Conservation (phyloP, 2,797 vertebrate genomes). For the Phalanger gymnotis region DNA sequence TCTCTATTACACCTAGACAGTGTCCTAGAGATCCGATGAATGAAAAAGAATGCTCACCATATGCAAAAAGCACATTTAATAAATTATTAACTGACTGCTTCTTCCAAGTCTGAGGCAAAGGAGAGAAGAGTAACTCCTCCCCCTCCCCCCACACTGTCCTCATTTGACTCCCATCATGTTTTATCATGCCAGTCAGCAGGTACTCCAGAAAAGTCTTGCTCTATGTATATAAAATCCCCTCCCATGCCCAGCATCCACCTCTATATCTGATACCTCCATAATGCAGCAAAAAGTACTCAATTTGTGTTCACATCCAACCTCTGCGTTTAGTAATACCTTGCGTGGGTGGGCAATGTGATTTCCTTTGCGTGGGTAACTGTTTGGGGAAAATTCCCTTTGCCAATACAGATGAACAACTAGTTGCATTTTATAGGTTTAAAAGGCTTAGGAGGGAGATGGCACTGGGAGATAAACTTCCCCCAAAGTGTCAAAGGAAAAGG, state of each 20-base stretch:
- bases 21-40: background rate
- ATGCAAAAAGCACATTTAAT: background rate
- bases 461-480: background rate
- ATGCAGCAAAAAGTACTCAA: background rate
- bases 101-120: background rate
- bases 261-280: background rate
- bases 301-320: background rate
- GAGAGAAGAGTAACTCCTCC: background rate
- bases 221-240: background rate
- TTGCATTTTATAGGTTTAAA: background rate
- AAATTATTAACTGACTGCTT: background rate
- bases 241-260: background rate
- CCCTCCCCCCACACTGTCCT: background rate
- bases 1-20: background rate
- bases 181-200: background rate
- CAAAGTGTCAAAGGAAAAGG: background rate
- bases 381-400: background rate
- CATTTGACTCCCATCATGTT: background rate
- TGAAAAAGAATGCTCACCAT: background rate
- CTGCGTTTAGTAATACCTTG: background rate
- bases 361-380: background rate
- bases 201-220: constrained; percentile 7
- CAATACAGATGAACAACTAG: background rate
- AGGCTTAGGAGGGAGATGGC: background rate
- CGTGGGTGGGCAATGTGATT: background rate